These are phyloP conservation scores for Etheostoma perlongum DNA, from an alignment of 2,797 vertebrate species.

Conservation along the genomic window DNA sequence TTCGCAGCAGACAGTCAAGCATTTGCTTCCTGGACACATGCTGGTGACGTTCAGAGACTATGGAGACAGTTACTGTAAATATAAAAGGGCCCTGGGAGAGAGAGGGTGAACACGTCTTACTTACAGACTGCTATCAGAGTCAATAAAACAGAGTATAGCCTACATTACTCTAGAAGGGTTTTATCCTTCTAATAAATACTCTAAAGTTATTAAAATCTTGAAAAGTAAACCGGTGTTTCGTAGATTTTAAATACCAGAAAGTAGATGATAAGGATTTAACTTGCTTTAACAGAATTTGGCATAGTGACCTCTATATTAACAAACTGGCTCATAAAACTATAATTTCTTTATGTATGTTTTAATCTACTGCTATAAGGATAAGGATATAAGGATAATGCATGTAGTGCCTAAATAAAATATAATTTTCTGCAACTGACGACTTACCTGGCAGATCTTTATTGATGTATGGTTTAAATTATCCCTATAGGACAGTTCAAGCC, in stretches of 20 bases:
- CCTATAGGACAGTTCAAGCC: background rate
- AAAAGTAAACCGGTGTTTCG: background rate
- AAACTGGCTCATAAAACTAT: background rate
- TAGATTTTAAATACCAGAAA: background rate
- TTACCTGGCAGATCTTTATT: background rate
- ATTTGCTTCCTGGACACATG: constrained; percentile 67
- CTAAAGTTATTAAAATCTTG: background rate
- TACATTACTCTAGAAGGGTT: background rate
- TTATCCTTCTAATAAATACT: too few relatives aligned
- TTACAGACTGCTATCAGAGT: constrained; percentile 18
- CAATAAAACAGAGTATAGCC: constrained; percentile 13
- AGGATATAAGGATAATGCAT: background rate
- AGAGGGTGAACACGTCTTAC: constrained; percentile 19
- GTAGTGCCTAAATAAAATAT: background rate
- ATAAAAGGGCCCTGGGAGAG: constrained; percentile 23
- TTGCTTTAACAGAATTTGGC: background rate
- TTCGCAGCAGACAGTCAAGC: constrained; percentile 31
- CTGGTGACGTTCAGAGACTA: constrained; percentile 47
- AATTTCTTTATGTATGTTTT: background rate
- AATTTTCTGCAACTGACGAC: background rate
- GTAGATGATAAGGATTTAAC: background rate
- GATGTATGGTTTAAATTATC: background rate
- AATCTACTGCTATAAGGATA: background rate
- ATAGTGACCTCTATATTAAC: background rate
- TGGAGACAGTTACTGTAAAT: constrained; percentile 56